A percentile compares a stretch with the other conserved stretches of the same genome.
Evolutionary conservation across 2,113 vertebrate genomes (phyloP).

Genomic region (Bujurquina vittata): DNA sequence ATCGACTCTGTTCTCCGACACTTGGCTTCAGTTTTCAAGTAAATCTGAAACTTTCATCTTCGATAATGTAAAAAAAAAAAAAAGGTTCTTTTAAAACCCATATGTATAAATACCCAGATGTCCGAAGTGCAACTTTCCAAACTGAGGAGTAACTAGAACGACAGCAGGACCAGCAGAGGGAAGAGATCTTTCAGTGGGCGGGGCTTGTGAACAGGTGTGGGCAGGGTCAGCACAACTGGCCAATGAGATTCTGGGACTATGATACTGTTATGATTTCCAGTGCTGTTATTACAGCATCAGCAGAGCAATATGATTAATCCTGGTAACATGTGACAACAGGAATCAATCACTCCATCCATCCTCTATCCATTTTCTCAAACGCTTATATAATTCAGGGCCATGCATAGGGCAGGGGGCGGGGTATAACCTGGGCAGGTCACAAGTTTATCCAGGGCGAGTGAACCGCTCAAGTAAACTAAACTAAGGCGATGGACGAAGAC

Average conservation of each 20-base stretch:
- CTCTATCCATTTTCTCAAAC: no score
- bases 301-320: neutral
- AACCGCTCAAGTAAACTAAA: neutral
- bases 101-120: rapidly evolving
- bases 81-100: rapidly evolving
- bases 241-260: neutral
- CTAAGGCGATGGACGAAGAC: neutral
- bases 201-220: constrained; percentile 18
- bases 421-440: no score
- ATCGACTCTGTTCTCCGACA: neutral
- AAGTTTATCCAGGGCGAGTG: rapidly evolving
- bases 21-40: neutral
- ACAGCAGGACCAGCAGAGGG: neutral
- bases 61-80: rapidly evolving
- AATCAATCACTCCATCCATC: rapidly evolving
- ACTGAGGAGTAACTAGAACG: neutral
- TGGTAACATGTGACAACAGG: neutral
- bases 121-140: rapidly evolving
- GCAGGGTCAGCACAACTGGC: constrained; percentile 7
- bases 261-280: neutral
- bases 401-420: no score
- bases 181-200: constrained; percentile 23
- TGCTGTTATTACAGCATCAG: neutral
- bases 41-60: neutral
- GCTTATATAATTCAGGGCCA: no score